Conservation (phyloP, 2,888 invertebrate species). For the Euproctis similis region DNA sequence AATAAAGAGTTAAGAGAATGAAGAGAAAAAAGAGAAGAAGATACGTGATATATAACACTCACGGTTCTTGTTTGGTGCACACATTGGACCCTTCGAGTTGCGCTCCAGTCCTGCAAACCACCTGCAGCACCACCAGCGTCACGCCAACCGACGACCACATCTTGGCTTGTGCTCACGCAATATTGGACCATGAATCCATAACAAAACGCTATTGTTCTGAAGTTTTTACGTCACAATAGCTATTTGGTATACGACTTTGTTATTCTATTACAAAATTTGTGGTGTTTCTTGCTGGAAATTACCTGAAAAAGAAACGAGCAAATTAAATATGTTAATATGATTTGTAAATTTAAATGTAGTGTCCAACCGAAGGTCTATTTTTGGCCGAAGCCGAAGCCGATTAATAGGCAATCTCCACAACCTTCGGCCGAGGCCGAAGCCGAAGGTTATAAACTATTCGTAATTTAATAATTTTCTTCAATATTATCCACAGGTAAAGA, state of each 20-base stretch:
- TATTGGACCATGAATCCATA: conserved; percentile 48
- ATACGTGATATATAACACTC: conserved; percentile 15
- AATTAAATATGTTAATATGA: no score
- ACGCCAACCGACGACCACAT: conserved; percentile 48
- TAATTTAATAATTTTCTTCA: no score
- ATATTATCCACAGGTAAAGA: no score
- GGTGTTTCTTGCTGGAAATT: conserved; percentile 6
- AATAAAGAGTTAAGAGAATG: no score
- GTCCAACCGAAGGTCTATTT: no score
- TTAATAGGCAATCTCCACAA: no score
- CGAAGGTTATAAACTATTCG: no score
- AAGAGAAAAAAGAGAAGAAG: no score
- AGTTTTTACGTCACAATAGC: conserved; percentile 37
- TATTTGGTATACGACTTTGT: conserved; percentile 30
- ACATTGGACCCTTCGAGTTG: conserved; percentile 84
- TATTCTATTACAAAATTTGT: conserved; percentile 9
- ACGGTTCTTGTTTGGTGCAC: conserved; percentile 80
- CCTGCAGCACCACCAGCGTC: conserved; percentile 38
- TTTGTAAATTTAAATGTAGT: no score
- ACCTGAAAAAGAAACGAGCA: conserved; percentile 12
- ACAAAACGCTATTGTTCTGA: conserved; percentile 54
- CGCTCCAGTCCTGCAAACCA: conserved; percentile 35
- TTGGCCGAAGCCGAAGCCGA: no score
- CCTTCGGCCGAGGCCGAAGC: no score
- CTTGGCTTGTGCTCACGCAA: conserved; percentile 38